Percentiles rank a stretch among this genome's conserved stretches.
Evolutionary conservation across 2,888 invertebrate genomes (phyloP).

Genomic region (Coleophora deauratella): DNA sequence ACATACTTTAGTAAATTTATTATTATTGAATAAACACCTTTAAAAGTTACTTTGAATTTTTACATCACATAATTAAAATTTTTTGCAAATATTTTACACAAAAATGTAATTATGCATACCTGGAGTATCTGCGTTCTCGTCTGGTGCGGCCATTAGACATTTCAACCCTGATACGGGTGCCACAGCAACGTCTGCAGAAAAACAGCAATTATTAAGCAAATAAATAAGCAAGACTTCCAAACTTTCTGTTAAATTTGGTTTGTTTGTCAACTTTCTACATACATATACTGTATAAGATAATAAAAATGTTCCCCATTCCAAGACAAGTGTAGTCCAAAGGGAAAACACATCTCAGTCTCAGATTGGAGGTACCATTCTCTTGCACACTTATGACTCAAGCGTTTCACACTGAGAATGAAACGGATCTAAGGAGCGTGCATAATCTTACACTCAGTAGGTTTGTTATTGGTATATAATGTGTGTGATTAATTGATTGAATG

Average conservation of each 20-base stretch:
- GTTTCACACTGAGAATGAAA: slow-evolving; percentile 61
- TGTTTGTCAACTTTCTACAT: too few species aligned
- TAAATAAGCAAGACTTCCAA: too few species aligned
- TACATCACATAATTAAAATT: not conserved
- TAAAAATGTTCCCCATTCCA: slow-evolving; percentile 56
- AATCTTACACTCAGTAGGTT: not conserved
- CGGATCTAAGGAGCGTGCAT: slow-evolving; percentile 71
- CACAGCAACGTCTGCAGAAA: slow-evolving; percentile 84
- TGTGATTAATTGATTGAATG: too few species aligned
- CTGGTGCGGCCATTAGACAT: slow-evolving; percentile 93
- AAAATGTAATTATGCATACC: slow-evolving; percentile 17
- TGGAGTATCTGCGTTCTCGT: slow-evolving; percentile 75
- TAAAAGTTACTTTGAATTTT: not conserved
- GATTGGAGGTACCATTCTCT: slow-evolving; percentile 60
- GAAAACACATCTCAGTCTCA: slow-evolving; percentile 46
- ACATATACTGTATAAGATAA: too few species aligned
- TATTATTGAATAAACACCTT: not conserved
- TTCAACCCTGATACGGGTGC: slow-evolving; percentile 91
- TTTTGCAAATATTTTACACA: not conserved
- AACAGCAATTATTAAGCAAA: slow-evolving; percentile 2
- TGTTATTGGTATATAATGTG: not conserved
- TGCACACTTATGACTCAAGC: slow-evolving; percentile 74
- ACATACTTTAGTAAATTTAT: slow-evolving; percentile 4
- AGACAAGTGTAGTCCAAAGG: slow-evolving; percentile 37
- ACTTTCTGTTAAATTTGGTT: too few species aligned